These are phyloP conservation scores for Glomeris marginata DNA, from an alignment of 2,888 invertebrate genomes.

Conservation along the genomic window DNA sequence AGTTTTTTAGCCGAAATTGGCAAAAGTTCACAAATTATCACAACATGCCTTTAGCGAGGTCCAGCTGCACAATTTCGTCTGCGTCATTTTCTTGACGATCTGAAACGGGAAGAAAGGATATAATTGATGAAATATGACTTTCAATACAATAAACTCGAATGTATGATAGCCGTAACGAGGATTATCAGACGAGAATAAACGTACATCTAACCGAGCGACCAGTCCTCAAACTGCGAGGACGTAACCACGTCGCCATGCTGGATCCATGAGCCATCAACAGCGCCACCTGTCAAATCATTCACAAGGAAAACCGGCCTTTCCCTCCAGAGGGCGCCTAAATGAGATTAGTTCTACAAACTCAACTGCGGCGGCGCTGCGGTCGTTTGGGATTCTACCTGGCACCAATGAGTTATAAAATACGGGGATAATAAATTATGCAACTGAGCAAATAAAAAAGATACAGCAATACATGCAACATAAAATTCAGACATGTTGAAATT, in stretches of 20 bases:
- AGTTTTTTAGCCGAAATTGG: not conserved
- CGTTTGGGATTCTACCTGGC: too few species aligned
- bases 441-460: too few species aligned
- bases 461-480: too few species aligned
- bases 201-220: conserved; percentile 13
- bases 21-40: too few species aligned
- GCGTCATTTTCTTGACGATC: conserved; percentile 19
- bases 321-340: too few species aligned
- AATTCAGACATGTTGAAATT: too few species aligned
- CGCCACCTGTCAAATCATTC: too few species aligned
- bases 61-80: conserved; percentile 19
- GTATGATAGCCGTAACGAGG: not conserved
- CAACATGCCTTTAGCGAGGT: conserved; percentile 19
- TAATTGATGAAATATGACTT: conserved; percentile 3
- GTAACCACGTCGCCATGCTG: conserved; percentile 13
- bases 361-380: too few species aligned
- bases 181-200: not conserved
- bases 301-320: too few species aligned
- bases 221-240: conserved; percentile 12
- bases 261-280: not conserved
- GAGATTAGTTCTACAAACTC: too few species aligned
- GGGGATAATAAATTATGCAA: too few species aligned
- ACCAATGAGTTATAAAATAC: too few species aligned
- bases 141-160: not conserved
- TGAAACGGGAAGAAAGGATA: conserved; percentile 13